phyloP scores from a whole-genome alignment of 1,140 invertebrate genomes.

The Cotesia glomerata region DNA sequence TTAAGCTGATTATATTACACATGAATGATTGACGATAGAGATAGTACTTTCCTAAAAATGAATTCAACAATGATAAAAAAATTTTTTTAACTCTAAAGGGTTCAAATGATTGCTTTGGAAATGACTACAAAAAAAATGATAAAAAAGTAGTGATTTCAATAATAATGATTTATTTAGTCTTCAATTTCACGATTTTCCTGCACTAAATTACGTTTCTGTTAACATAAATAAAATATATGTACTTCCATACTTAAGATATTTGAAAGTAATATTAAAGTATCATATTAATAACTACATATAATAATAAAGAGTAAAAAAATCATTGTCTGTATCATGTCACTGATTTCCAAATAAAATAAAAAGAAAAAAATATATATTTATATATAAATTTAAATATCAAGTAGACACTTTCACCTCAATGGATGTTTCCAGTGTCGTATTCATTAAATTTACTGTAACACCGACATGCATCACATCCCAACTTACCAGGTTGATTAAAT shows the following conservation, averaged over 20 bases:
- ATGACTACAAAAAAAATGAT: slow-evolving; percentile 4
- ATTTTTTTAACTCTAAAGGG: no score
- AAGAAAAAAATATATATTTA: not conserved
- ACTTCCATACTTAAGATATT: not conserved
- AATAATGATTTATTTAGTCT: not conserved
- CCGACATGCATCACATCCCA: not conserved
- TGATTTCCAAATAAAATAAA: not conserved
- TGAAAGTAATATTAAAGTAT: not conserved
- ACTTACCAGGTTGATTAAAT: slow-evolving; percentile 10
- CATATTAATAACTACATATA: not conserved
- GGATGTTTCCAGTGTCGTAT: not conserved
- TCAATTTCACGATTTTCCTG: not conserved
- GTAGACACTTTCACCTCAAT: not conserved
- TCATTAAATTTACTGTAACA: not conserved
- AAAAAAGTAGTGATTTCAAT: not conserved
- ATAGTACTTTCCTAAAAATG: not conserved
- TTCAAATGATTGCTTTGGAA: not conserved
- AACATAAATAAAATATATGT: not conserved
- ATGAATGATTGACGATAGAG: not conserved
- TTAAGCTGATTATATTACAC: not conserved
- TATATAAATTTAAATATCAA: not conserved
- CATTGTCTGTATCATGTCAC: not conserved
- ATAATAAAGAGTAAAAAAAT: not conserved
- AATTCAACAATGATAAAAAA: no score
- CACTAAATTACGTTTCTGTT: not conserved